These are phyloP conservation scores for Ceratina japonica DNA, from an alignment of 1,140 invertebrate species.

Conservation along the genomic window DNA sequence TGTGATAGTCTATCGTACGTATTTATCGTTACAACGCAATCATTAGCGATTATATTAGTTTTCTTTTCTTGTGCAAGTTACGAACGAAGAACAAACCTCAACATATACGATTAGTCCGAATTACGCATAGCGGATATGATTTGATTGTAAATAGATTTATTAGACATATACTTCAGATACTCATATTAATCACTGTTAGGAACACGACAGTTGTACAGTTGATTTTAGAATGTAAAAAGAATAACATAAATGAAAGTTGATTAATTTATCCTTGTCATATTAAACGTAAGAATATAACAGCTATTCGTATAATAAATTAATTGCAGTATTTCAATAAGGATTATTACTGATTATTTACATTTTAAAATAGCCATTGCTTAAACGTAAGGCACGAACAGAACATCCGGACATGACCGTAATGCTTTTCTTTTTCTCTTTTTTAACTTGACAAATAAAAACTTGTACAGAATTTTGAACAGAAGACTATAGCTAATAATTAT, in stretches of 20 bases:
- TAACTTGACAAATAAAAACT: neutral
- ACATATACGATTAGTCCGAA: slow-evolving; percentile 35
- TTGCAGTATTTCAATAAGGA: slow-evolving; percentile 30
- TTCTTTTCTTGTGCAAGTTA: slow-evolving; percentile 31
- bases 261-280: slow-evolving; percentile 53
- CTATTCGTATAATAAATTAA: slow-evolving; percentile 46
- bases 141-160: slow-evolving; percentile 49
- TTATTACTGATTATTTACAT: slow-evolving; percentile 40
- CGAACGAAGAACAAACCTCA: slow-evolving; percentile 33
- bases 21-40: slow-evolving; percentile 45
- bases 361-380: slow-evolving; percentile 3
- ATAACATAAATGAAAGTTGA: slow-evolving; percentile 48
- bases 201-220: slow-evolving; percentile 45
- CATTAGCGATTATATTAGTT: slow-evolving; percentile 41
- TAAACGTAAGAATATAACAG: slow-evolving; percentile 32
- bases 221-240: slow-evolving; percentile 54
- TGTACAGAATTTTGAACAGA: neutral
- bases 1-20: slow-evolving; percentile 54
- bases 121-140: slow-evolving; percentile 38
- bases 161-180: slow-evolving; percentile 42
- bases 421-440: neutral
- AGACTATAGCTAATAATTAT: neutral
- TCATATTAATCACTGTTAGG: slow-evolving; percentile 49
- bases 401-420: neutral
- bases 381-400: neutral